Evolutionary conservation across 2,888 invertebrate species (phyloP).

Genomic region (Nomada flava): DNA sequence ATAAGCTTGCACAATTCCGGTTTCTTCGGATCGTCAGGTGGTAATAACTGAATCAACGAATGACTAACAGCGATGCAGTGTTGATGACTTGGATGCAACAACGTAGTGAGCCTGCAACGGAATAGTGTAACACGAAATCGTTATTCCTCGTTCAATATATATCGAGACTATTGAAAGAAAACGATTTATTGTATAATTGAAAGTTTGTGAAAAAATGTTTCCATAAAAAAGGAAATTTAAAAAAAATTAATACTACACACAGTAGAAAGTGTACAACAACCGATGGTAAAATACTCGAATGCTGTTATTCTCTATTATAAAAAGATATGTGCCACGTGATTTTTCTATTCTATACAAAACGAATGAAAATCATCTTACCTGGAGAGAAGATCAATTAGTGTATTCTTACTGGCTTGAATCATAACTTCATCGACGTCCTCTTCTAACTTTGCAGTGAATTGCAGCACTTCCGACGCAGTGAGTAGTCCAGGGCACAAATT

Average conservation of each 20-base stretch:
- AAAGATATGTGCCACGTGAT: neutral
- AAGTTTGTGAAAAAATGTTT: too few species aligned
- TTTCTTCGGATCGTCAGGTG: constrained; percentile 87
- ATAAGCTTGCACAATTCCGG: constrained; percentile 89
- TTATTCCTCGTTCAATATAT: neutral
- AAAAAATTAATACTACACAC: too few species aligned
- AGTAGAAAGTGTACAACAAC: too few species aligned
- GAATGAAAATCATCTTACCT: constrained; percentile 81
- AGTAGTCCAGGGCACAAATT: constrained; percentile 89
- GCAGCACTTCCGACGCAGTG: constrained; percentile 88
- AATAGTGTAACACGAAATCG: constrained; percentile 6
- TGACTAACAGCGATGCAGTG: constrained; percentile 93
- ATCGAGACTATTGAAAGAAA: too few species aligned
- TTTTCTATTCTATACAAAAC: neutral
- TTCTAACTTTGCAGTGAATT: constrained; percentile 89
- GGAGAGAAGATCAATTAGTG: constrained; percentile 88
- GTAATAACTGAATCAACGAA: constrained; percentile 90
- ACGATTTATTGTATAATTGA: too few species aligned
- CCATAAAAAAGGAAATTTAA: too few species aligned
- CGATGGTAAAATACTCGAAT: too few species aligned
- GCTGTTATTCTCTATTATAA: too few species aligned
- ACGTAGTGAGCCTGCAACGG: constrained; percentile 74
- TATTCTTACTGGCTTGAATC: constrained; percentile 87
- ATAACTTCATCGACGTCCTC: constrained; percentile 91
- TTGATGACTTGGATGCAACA: constrained; percentile 94